Percentiles rank a stretch among this genome's conserved stretches.
These are phyloP conservation scores for Nesoenas mayeri DNA, from an alignment of 2,113 vertebrate species.

Conservation along the genomic window DNA sequence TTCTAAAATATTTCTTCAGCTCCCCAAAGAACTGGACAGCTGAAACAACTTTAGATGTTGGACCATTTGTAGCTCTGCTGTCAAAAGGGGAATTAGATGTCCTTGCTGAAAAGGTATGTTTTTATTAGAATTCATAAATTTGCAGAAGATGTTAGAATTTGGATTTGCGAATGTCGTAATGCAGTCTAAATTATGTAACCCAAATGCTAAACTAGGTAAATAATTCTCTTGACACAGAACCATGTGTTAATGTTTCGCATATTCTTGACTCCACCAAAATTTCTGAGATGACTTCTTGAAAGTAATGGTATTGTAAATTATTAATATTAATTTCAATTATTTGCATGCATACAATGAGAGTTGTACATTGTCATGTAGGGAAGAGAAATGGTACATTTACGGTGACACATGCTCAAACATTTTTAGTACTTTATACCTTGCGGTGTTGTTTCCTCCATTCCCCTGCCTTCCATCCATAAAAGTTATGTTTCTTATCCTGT, in stretches of 20 bases:
- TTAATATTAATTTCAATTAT: not conserved
- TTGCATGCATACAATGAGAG: not conserved
- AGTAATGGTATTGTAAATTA: not conserved
- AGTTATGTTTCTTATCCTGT: not conserved
- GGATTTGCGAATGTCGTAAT: not conserved
- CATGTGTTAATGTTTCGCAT: not conserved
- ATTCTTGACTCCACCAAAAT: not conserved
- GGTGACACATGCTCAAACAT: not conserved
- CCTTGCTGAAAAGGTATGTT: slow-evolving; percentile 75
- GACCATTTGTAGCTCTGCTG: slow-evolving; percentile 72
- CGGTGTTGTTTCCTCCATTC: not conserved
- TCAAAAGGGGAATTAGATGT: slow-evolving; percentile 70
- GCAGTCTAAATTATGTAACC: not conserved
- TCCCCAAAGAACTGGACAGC: slow-evolving; percentile 72
- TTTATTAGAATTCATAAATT: not conserved
- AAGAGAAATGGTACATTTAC: not conserved
- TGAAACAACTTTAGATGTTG: slow-evolving; percentile 74
- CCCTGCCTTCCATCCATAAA: not conserved
- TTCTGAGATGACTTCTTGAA: not conserved
- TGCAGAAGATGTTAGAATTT: not conserved
- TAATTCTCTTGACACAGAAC: not conserved
- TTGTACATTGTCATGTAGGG: not conserved
- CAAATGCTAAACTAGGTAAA: not conserved
- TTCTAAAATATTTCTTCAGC: slow-evolving; percentile 33
- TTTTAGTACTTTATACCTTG: slow-evolving; percentile 8